These are phyloP conservation scores for Phocides pigmalion DNA, from an alignment of 1,140 invertebrate genomes.

Conservation along the genomic window DNA sequence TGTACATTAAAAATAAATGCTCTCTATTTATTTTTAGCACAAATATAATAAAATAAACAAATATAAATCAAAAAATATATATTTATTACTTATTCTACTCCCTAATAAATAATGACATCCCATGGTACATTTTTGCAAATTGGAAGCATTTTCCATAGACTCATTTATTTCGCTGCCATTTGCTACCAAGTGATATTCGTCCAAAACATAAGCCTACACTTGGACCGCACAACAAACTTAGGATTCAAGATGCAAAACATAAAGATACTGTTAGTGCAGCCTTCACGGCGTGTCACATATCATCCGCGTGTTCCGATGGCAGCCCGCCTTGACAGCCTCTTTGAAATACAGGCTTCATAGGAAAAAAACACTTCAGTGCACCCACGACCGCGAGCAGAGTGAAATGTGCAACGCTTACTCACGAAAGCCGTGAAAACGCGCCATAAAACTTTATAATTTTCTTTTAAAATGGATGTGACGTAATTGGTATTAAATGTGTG, in stretches of 20 bases:
- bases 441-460: slow-evolving; percentile 8
- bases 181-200: too few species aligned
- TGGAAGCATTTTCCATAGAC: too few species aligned
- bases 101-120: too few species aligned
- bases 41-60: too few species aligned
- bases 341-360: slow-evolving; percentile 33
- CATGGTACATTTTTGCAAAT: too few species aligned
- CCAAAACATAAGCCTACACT: slow-evolving; percentile 4
- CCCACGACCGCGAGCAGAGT: slow-evolving; percentile 22
- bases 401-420: slow-evolving; percentile 18
- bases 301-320: slow-evolving; percentile 12
- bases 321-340: slow-evolving; percentile 21
- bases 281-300: slow-evolving; percentile 15
- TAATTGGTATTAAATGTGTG: slow-evolving; percentile 4
- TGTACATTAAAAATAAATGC: too few species aligned
- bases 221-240: slow-evolving; percentile 24
- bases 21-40: too few species aligned
- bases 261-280: slow-evolving; percentile 14
- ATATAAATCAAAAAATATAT: too few species aligned
- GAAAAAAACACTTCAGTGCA: slow-evolving; percentile 34
- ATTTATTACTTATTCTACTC: too few species aligned
- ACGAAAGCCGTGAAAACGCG: slow-evolving; percentile 6
- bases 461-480: slow-evolving; percentile 22
- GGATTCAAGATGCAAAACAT: slow-evolving; percentile 18
- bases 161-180: too few species aligned